Conservation (phyloP, 1,140 invertebrate species). For the Whitmania pigra region DNA sequence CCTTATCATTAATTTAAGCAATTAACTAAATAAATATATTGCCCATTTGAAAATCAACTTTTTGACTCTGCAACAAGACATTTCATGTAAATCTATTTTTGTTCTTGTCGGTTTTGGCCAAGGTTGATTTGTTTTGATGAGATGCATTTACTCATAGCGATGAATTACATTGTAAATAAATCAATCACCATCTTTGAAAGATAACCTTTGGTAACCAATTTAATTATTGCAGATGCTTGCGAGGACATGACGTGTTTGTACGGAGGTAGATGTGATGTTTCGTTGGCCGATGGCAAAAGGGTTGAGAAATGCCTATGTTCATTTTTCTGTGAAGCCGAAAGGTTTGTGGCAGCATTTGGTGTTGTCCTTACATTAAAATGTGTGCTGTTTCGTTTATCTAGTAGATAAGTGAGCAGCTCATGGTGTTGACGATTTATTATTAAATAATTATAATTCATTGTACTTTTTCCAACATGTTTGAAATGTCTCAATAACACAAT, state of each 20-base stretch:
- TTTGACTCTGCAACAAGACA: no score
- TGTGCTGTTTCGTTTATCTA: not conserved
- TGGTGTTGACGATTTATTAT: not conserved
- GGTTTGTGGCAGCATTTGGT: not conserved
- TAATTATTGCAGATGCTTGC: not conserved
- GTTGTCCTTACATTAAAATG: not conserved
- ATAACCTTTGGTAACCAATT: not conserved
- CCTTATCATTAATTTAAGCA: not conserved
- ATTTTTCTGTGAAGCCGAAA: not conserved
- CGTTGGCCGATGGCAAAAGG: not conserved
- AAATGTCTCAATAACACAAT: no score
- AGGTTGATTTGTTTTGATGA: not conserved
- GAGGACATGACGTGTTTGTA: not conserved
- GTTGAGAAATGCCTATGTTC: slow-evolving; percentile 2
- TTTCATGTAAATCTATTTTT: no score
- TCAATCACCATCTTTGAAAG: not conserved
- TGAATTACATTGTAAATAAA: not conserved
- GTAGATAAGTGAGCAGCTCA: not conserved
- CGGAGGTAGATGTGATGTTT: not conserved
- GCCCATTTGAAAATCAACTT: no score
- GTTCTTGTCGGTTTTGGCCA: not conserved
- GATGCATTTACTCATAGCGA: not conserved
- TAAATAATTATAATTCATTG: not conserved
- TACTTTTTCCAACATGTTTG: not conserved
- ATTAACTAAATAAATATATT: no score